A percentile compares a stretch with the other conserved stretches of the same genome.
Evolutionary conservation across 1,140 invertebrate species (phyloP).

Genomic region (Sycobia sp.): DNA sequence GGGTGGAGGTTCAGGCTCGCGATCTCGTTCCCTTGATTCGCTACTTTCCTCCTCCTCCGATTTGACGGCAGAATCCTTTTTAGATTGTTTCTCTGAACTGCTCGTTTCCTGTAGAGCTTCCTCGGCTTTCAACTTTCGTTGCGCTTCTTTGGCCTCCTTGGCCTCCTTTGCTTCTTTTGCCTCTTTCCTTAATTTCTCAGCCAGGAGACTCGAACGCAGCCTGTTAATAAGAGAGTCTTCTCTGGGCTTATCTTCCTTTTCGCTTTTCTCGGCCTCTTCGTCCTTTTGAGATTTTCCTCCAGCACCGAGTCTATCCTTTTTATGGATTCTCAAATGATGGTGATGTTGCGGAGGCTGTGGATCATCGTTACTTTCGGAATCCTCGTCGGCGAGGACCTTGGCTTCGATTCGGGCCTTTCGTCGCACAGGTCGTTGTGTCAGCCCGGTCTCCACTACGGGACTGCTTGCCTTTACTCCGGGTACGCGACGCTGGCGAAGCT

Average conservation of each 20-base stretch:
- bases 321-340: neutral
- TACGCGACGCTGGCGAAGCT: conserved; percentile 44
- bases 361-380: conserved; percentile 10
- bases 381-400: conserved; percentile 34
- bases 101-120: conserved; percentile 32
- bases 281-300: conserved; percentile 14
- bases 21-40: conserved; percentile 54
- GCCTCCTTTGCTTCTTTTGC: conserved; percentile 19
- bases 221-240: conserved; percentile 47
- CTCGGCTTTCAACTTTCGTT: conserved; percentile 16
- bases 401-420: conserved; percentile 31
- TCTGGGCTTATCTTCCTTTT: conserved; percentile 30
- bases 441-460: neutral
- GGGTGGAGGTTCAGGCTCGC: conserved; percentile 54
- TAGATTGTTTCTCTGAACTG: conserved; percentile 11
- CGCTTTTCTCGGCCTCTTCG: conserved; percentile 19
- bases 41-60: conserved; percentile 54
- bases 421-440: neutral
- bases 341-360: neutral
- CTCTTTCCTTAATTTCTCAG: conserved; percentile 31
- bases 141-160: conserved; percentile 15
- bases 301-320: neutral
- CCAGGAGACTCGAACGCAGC: conserved; percentile 30
- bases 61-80: conserved; percentile 36
- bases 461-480: neutral